Base-by-base conservation (phyloP, 2,113 vertebrate genomes). In the Gopherus evgoodei region DNA sequence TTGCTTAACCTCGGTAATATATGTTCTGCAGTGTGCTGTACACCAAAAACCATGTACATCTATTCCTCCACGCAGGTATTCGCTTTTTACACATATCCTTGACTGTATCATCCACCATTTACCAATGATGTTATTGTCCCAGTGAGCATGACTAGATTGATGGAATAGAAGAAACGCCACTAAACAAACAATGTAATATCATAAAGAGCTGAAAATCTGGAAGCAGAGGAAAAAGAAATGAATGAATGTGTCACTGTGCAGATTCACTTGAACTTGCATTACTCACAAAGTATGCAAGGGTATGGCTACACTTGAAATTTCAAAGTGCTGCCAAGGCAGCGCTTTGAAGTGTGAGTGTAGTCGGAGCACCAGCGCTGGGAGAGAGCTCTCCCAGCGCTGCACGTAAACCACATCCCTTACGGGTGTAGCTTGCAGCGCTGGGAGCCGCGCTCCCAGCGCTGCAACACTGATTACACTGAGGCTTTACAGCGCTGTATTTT, bases 131-230 rank as follows among this genome's bases (percentile, higher is more conserved):
- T 54, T 38, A 85, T 92, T 92, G 78, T 38, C 56, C 35, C 81
- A 91, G 91, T 93, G 87, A 93, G 93, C 89, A 84, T 93, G 80
- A 76, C 87, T 84, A 87, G 38, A 92, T 65, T 91, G 86, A 96
- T 91, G 54, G 52, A 94, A 87, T 81, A 86, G 57, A 88, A 85
- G 89, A 94, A 95, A 92, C 79, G 93, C 42, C 53, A 49, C 93
- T 96, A 85, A 54, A 57, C 31, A 79, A 65, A 47, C 52, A 94
- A 84, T 42, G 78, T 81, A 84, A 47, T 84, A 38, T 57, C 57
- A 90, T 57, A 93, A 95, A 89, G 31, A 69, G 47, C 89, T 95
- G 89, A 69, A 47, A 90, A 86, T 59, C 89, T 38, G 65, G n/a
- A 72, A 72, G 5, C 11, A 38, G 65, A 78, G 80, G 88, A 92